Evolutionary conservation across 1,140 invertebrate species (phyloP).

Genomic region (Hesperophylax magnus): DNA sequence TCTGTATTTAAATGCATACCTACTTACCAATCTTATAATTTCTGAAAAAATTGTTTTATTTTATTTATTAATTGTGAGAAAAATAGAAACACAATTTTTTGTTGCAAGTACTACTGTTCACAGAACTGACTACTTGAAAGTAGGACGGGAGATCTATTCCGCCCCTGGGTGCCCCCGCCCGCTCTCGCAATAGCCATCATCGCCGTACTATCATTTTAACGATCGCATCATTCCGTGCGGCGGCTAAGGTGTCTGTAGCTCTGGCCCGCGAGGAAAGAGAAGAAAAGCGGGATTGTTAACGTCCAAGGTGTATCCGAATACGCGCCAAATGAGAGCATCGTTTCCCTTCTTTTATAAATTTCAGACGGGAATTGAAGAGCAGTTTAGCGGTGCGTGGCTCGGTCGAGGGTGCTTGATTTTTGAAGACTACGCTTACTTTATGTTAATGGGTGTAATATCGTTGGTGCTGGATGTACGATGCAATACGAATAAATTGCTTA

Average conservation of each 20-base stretch:
- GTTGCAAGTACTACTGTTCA: no score
- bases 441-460: background rate
- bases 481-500: background rate
- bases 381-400: background rate
- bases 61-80: no score
- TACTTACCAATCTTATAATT: no score
- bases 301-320: constrained; percentile 37
- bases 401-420: constrained; percentile 12
- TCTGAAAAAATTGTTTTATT: no score
- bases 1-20: no score
- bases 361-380: background rate
- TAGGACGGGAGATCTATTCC: no score
- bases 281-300: constrained; percentile 15
- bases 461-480: background rate
- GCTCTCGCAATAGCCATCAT: constrained; percentile 43
- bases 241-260: constrained; percentile 11
- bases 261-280: background rate
- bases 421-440: background rate
- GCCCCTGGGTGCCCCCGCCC: background rate
- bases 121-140: no score
- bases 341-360: constrained; percentile 30
- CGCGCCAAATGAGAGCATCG: constrained; percentile 35
- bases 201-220: constrained; percentile 54
- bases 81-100: no score
- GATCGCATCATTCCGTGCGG: constrained; percentile 52